A percentile compares a stretch with the other conserved stretches of the same genome.
Conservation (phyloP, 2,888 invertebrate genomes). For the Limnephilus marmoratus region DNA sequence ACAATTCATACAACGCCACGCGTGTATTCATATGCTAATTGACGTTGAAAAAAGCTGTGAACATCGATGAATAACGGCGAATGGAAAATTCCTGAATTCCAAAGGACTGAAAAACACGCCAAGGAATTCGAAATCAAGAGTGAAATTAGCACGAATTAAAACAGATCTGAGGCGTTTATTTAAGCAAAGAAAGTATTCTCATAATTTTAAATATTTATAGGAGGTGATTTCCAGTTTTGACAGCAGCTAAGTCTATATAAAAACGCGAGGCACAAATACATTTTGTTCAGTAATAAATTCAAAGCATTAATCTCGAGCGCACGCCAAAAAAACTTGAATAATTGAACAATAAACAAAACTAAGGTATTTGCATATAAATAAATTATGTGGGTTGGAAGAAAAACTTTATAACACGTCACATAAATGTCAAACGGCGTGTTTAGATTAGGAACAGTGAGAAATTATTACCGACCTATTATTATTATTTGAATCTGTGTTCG, state of each 20-base stretch:
- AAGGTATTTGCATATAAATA: not conserved
- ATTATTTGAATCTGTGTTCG: not conserved
- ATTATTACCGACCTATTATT: not conserved
- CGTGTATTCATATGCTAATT: slow-evolving; percentile 19
- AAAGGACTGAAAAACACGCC: not conserved
- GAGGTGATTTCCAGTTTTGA: not conserved
- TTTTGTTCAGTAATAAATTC: not conserved
- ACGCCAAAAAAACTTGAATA: not conserved
- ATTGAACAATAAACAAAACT: not conserved
- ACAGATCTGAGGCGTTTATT: not conserved
- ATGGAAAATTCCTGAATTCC: not conserved
- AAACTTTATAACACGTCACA: not conserved
- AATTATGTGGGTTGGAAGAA: not conserved
- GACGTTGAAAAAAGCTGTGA: slow-evolving; percentile 6
- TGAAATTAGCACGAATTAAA: not conserved
- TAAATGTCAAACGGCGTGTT: not conserved
- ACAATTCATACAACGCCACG: slow-evolving; percentile 10
- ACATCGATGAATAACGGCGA: not conserved
- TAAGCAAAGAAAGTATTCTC: not conserved
- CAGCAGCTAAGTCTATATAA: not conserved
- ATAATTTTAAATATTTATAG: not conserved
- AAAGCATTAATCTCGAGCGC: not conserved
- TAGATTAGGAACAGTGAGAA: not conserved
- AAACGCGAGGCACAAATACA: not conserved
- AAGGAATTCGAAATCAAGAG: not conserved